Evolutionary conservation across 2,113 vertebrate species (phyloP).

Genomic region (Lepus americanus): DNA sequence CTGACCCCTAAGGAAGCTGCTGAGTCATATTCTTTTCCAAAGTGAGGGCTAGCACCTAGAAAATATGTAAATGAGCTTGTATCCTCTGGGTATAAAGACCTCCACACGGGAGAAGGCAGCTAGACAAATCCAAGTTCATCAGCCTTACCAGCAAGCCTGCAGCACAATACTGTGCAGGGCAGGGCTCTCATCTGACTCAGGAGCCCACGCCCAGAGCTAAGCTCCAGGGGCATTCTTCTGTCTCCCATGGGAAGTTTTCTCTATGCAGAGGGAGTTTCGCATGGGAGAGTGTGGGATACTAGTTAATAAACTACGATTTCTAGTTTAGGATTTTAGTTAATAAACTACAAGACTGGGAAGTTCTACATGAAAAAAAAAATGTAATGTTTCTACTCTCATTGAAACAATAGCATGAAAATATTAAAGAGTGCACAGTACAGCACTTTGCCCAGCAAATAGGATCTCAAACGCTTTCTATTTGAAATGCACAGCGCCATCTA

Average conservation of each 20-base stretch:
- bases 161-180: neutral
- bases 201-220: neutral
- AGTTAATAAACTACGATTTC: no score
- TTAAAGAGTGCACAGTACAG: neutral
- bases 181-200: neutral
- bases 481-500: conserved; percentile 76
- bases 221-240: neutral
- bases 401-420: neutral
- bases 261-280: neutral
- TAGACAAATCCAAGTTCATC: neutral
- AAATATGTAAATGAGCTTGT: neutral
- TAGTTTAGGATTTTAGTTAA: conserved; percentile 4
- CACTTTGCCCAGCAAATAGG: neutral
- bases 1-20: neutral
- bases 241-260: neutral
- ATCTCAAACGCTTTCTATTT: neutral
- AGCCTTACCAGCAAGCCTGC: neutral
- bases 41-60: conserved; percentile 6
- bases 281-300: neutral
- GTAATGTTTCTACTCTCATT: neutral
- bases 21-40: conserved; percentile 39
- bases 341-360: neutral
- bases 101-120: neutral
- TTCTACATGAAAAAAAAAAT: conserved; percentile 24
- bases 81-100: no score